These are phyloP conservation scores for Gopherus evgoodei DNA, from an alignment of 2,113 vertebrate species.

Conservation along the genomic window DNA sequence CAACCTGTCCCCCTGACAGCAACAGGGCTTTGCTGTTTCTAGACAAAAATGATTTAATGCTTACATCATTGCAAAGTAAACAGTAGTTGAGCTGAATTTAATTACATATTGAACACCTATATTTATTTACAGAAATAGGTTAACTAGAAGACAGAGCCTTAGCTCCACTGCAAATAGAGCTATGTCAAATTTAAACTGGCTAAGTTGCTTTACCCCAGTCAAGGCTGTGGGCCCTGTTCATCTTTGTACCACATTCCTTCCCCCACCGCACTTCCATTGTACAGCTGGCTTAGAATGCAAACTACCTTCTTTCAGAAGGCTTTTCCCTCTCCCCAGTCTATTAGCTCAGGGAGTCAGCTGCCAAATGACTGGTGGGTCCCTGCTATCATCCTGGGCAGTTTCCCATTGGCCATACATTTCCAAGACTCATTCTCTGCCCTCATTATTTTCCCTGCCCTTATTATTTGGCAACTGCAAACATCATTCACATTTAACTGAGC, in stretches of 20 bases:
- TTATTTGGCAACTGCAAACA: too few relatives aligned
- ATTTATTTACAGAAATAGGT: background rate
- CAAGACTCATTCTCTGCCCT: background rate
- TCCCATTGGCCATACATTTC: background rate
- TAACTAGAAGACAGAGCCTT: background rate
- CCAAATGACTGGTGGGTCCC: background rate
- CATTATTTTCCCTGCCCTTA: too few relatives aligned
- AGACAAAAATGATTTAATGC: background rate
- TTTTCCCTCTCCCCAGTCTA: background rate
- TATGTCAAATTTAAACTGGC: too few relatives aligned
- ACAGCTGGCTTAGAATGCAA: background rate
- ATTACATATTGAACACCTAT: background rate
- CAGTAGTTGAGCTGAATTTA: background rate
- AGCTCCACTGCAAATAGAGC: too few relatives aligned
- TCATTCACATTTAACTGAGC: background rate
- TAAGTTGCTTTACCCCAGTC: background rate
- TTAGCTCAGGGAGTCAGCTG: background rate
- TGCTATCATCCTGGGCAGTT: background rate
- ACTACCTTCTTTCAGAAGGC: background rate
- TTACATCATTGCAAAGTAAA: too few relatives aligned
- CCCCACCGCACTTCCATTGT: background rate
- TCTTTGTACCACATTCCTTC: background rate
- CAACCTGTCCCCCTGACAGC: accelerated
- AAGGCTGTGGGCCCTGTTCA: background rate
- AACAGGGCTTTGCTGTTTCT: accelerated